phyloP scores from a whole-genome alignment of 2,797 vertebrate species.

The Odontamblyopus lacepedii region DNA sequence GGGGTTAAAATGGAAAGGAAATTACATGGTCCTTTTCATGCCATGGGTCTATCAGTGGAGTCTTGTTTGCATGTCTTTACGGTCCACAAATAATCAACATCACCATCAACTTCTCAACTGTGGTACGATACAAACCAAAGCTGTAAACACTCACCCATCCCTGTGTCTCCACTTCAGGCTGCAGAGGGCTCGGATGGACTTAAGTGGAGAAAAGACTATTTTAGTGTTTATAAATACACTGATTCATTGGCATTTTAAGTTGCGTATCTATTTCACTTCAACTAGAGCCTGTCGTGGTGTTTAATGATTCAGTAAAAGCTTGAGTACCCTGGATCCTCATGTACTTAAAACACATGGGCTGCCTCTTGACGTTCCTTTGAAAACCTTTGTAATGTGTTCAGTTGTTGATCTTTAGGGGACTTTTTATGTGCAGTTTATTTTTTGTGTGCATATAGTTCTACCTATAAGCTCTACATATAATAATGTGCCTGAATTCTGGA shows the following conservation, averaged over 20 bases:
- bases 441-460: too few relatives aligned
- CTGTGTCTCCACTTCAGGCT: slow-evolving; percentile 31
- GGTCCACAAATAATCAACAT: slow-evolving; percentile 43
- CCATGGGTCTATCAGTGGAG: slow-evolving; percentile 35
- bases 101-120: slow-evolving; percentile 27
- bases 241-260: background rate
- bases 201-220: background rate
- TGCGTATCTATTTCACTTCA: background rate
- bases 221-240: slow-evolving; percentile 16
- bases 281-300: slow-evolving; percentile 7
- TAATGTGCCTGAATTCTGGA: too few relatives aligned
- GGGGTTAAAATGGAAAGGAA: too few relatives aligned
- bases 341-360: slow-evolving; percentile 40
- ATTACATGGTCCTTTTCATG: slow-evolving; percentile 20
- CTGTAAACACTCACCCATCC: slow-evolving; percentile 45
- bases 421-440: too few relatives aligned
- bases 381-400: too few relatives aligned
- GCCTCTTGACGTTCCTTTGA: slow-evolving; percentile 8
- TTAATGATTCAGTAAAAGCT: slow-evolving; percentile 24
- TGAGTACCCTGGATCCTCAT: slow-evolving; percentile 9
- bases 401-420: too few relatives aligned
- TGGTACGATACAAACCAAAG: slow-evolving; percentile 49
- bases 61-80: slow-evolving; percentile 36
- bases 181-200: background rate
- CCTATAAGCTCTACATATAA: too few relatives aligned